phyloP scores from a whole-genome alignment of 2,797 vertebrate genomes.

The Cirrhinus molitorella region DNA sequence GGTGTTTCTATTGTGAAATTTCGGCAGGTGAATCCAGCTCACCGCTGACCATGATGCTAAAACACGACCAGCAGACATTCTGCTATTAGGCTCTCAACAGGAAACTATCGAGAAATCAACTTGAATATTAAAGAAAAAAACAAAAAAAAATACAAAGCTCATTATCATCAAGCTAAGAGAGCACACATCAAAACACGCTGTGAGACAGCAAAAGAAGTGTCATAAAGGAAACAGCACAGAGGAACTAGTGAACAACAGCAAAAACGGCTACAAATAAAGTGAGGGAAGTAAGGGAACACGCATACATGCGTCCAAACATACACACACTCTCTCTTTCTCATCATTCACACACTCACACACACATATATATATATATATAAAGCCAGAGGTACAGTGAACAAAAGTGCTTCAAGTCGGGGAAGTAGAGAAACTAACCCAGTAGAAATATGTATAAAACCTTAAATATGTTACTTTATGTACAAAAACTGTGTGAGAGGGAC shows the following conservation, averaged over 20 bases:
- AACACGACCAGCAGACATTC: conserved; percentile 74
- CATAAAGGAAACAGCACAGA: conserved; percentile 53
- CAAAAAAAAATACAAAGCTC: conserved; percentile 62
- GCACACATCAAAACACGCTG: conserved; percentile 56
- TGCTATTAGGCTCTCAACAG: conserved; percentile 63
- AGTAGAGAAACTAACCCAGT: conserved; percentile 87
- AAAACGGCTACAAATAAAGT: conserved; percentile 56
- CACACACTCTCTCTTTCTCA: conserved; percentile 2
- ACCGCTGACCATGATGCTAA: conserved; percentile 77
- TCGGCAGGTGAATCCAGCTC: conserved; percentile 85
- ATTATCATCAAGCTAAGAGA: conserved; percentile 57
- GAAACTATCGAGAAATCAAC: conserved; percentile 60
- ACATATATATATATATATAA: conserved; percentile 66
- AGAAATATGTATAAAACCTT: conserved; percentile 92
- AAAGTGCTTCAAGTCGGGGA: conserved; percentile 93
- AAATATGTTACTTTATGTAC: conserved; percentile 90
- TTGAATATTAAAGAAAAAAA: conserved; percentile 46
- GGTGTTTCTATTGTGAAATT: conserved; percentile 68
- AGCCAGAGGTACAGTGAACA: conserved; percentile 86
- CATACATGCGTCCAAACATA: conserved; percentile 64
- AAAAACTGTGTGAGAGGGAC: conserved; percentile 87
- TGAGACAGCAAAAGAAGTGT: conserved; percentile 58
- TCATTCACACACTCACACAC: conserved; percentile 37
- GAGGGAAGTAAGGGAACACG: conserved; percentile 52
- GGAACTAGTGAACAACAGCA: conserved; percentile 60